Evolutionary conservation across 2,888 invertebrate species (phyloP).

Genomic region (Hirtodrosophila trivittata): DNA sequence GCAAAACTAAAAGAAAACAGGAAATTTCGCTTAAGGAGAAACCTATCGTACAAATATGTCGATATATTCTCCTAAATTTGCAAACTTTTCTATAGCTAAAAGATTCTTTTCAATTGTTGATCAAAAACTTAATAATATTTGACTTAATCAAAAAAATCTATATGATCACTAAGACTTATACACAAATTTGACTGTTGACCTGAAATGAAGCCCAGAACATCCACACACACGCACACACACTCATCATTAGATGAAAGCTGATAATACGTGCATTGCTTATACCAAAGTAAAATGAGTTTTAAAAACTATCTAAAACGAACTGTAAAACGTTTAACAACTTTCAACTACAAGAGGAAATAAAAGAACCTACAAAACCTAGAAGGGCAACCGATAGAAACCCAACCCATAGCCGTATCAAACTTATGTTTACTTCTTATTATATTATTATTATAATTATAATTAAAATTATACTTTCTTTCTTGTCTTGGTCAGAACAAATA

Average conservation of each 20-base stretch:
- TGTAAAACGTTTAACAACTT: slow-evolving; percentile 16
- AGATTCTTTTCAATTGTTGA: slow-evolving; percentile 36
- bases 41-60: too few species aligned
- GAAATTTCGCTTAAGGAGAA: too few species aligned
- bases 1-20: too few species aligned
- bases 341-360: slow-evolving; percentile 43
- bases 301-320: slow-evolving; percentile 21
- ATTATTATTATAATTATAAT: slow-evolving; percentile 14
- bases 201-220: not conserved
- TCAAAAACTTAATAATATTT: slow-evolving; percentile 25
- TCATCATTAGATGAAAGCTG: not conserved
- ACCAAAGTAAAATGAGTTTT: slow-evolving; percentile 65
- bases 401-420: slow-evolving; percentile 11
- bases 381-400: slow-evolving; percentile 15
- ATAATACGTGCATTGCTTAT: slow-evolving; percentile 27
- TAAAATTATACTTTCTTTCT: slow-evolving; percentile 7
- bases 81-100: slow-evolving; percentile 1
- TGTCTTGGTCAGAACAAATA: slow-evolving; percentile 16
- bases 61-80: too few species aligned
- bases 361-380: not conserved
- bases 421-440: slow-evolving; percentile 18
- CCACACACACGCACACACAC: not conserved
- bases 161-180: too few species aligned
- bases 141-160: slow-evolving; percentile 10
- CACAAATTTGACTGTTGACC: not conserved